Conservation (phyloP, 2,113 vertebrate species). For the Struthio camelus region DNA sequence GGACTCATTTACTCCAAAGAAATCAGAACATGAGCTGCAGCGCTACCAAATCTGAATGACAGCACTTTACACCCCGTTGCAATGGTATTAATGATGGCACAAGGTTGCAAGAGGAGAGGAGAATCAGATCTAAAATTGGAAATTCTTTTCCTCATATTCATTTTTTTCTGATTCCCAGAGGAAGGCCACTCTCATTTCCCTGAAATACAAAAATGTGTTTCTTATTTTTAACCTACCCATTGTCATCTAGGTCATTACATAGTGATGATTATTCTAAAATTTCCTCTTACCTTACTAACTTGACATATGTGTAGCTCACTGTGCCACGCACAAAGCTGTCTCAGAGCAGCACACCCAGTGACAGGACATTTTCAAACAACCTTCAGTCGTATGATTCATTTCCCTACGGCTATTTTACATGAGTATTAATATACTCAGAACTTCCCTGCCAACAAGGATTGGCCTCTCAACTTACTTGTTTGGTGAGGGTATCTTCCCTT, state of each 20-base stretch:
- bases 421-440: neutral
- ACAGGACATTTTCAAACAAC: slow-evolving; percentile 32
- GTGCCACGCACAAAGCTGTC: neutral
- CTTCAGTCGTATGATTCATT: slow-evolving; percentile 13
- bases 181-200: slow-evolving; percentile 43
- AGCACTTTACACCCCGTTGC: neutral
- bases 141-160: slow-evolving; percentile 45
- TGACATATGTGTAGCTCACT: neutral
- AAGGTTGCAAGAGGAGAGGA: neutral
- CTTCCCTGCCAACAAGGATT: slow-evolving; percentile 36
- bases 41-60: neutral
- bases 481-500: slow-evolving; percentile 9
- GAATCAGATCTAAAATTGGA: slow-evolving; percentile 32
- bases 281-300: slow-evolving; percentile 9
- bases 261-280: slow-evolving; percentile 32
- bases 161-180: slow-evolving; percentile 27
- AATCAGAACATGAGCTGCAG: neutral
- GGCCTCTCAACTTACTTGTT: slow-evolving; percentile 23
- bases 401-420: slow-evolving; percentile 22
- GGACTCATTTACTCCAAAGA: neutral
- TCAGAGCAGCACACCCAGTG: neutral
- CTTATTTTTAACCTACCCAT: slow-evolving; percentile 62
- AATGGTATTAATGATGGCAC: neutral
- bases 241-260: slow-evolving; percentile 33
- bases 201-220: slow-evolving; percentile 2